These are phyloP conservation scores for Lota lota DNA, from an alignment of 2,113 vertebrate genomes.

Conservation along the genomic window DNA sequence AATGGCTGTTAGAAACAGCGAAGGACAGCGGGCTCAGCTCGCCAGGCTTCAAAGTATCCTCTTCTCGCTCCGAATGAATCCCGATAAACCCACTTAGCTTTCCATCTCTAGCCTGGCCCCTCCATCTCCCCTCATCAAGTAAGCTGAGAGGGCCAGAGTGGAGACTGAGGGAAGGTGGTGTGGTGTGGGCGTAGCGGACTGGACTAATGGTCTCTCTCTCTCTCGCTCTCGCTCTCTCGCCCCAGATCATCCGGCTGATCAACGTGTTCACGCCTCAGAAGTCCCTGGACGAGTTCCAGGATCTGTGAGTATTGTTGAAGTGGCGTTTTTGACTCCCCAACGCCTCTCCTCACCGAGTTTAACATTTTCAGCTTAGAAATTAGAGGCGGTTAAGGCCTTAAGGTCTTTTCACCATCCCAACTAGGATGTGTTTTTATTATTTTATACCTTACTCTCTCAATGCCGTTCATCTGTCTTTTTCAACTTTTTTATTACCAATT, in stretches of 20 bases:
- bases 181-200: constrained; percentile 17
- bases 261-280: constrained; percentile 99
- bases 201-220: constrained; percentile 52
- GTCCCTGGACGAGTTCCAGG: constrained; percentile 98
- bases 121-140: too few relatives aligned
- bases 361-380: too few relatives aligned
- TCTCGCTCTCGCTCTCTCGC: constrained; percentile 41
- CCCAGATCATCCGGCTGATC: constrained; percentile 95
- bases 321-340: constrained; percentile 1
- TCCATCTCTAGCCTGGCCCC: too few relatives aligned
- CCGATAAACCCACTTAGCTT: too few relatives aligned
- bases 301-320: constrained; percentile 85
- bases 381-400: too few relatives aligned
- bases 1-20: too few relatives aligned
- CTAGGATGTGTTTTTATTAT: background rate
- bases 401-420: background rate
- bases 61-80: too few relatives aligned
- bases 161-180: constrained; percentile 26
- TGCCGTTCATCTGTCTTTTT: background rate
- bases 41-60: too few relatives aligned
- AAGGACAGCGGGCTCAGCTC: too few relatives aligned
- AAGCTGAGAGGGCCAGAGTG: constrained; percentile 22
- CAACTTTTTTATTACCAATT: background rate
- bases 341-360: background rate
- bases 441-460: too few relatives aligned